Evolutionary conservation across 2,113 vertebrate genomes (phyloP), one percentile per base, ranked within the genome.

Genomic region (Chelonoidis abingdonii): DNA sequence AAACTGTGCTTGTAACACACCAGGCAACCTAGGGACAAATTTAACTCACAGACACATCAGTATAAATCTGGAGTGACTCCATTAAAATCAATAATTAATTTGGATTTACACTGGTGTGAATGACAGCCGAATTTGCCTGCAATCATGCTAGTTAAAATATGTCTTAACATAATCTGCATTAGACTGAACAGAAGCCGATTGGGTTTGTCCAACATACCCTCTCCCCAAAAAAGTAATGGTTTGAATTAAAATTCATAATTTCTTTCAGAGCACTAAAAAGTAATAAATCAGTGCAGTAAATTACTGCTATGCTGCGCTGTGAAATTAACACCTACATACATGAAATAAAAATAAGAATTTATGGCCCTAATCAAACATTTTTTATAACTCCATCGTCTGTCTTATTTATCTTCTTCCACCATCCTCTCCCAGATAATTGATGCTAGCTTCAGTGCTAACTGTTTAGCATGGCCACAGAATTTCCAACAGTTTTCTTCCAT

Each of bases 231-330:
- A 75, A 93, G 27, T 27, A 72, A 84, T 52, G 79, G 62, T 92
- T 93, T 96, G 94, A 95, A 97, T 98, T 98, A 98, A 97, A 98
- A 98, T 96, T 94, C n/a, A 96, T 84, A 90, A 25, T 94, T 98
- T 97, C 96, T 88, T 83, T 97, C 83, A 80, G 89, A 98, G 94
- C 1, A 35, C 81, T 97, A 94, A 95, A 97, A 96, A 95, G 90
- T 81, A 95, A 97, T 98, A 98, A 98, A 97, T 97, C 92, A 97
- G 56, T 0, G 4, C 49, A 91, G 89, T 97, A 97, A 97, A 98
- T 98, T 97, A 97, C 27, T 47, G 56, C 87, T 92, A 80, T 90
- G 85, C 83, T 80, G 72, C 89, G 53, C 80, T 93, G 75, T 94
- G 93, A 97, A 98, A 98, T 98, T 98, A 98, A 97, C 53, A 94